Conservation (phyloP, 2,888 invertebrate genomes). For the Drosophila lutescens region DNA sequence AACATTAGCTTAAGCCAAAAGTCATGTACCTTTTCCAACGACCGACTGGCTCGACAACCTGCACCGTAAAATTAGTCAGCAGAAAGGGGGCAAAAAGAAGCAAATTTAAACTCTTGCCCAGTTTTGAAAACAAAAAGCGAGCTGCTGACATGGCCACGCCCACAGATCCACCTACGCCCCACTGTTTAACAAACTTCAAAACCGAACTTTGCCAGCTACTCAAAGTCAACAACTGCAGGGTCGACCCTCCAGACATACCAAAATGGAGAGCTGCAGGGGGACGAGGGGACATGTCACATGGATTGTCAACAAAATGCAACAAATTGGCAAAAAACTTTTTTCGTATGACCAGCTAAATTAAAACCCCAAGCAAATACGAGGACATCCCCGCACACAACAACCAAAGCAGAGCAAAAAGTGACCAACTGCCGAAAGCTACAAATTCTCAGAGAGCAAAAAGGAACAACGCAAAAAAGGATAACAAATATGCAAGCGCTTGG, state of each 20-base stretch:
- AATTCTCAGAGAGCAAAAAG: conserved; percentile 33
- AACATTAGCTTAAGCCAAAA: conserved; percentile 12
- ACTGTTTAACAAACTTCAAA: conserved; percentile 60
- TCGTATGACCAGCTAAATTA: conserved; percentile 67
- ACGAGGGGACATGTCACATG: conserved; percentile 52
- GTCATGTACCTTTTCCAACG: conserved; percentile 9
- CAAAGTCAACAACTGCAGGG: conserved; percentile 64
- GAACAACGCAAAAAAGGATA: conserved; percentile 17
- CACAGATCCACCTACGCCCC: conserved; percentile 46
- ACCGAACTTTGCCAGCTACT: conserved; percentile 62
- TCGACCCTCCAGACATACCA: conserved; percentile 32
- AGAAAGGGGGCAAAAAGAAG: conserved; percentile 9
- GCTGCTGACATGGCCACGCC: conserved; percentile 45
- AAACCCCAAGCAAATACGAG: conserved; percentile 64
- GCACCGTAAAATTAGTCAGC: conserved; percentile 32
- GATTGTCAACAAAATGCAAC: conserved; percentile 71
- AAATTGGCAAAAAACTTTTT: conserved; percentile 70
- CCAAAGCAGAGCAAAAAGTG: conserved; percentile 38
- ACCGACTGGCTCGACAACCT: conserved; percentile 18
- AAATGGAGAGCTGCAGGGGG: conserved; percentile 43
- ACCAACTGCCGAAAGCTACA: conserved; percentile 35
- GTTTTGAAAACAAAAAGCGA: conserved; percentile 33
- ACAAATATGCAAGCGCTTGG: conserved; percentile 63
- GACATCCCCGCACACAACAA: conserved; percentile 26
- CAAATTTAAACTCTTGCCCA: conserved; percentile 8